Evolutionary conservation across 2,797 vertebrate species (phyloP), one percentile per base, ranked within the genome.

Genomic region (Macropus fuliginosus): DNA sequence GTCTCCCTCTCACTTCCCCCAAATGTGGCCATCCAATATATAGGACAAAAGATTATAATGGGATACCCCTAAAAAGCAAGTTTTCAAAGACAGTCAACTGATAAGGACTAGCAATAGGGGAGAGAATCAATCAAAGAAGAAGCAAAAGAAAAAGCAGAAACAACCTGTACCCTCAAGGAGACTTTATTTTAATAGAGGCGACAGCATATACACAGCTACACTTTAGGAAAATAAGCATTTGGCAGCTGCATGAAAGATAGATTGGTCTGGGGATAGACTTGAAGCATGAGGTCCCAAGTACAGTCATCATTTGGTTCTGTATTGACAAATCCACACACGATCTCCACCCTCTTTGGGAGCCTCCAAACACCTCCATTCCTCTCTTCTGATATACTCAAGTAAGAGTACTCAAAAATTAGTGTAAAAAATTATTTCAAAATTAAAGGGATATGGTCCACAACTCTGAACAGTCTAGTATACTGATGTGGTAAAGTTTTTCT

Each of bases 341-440:
- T 27, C 40, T 87, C 40, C 40, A 50, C 8, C 50, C 40, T 87
- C 74, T 46, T 87, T 87, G 4, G 27, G 40, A 87, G 40, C 10
- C 24, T 21, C 40, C 24, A 46, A 50, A 50, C 40, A 50, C 27
- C 1, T 87, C 40, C 10, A 27, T 50, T 87, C 40, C 24, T 87
- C 21, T 81, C 40, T 46, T 24, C 74, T 46, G 18, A 24, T 11
- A n/a, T 34, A 81, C 40, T 92, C 94, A 93, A 90, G 94, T 56
- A 81, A 91, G 95, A 92, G 5, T 94, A 40, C 57, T 92, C 62
- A 59, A 93, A 92, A 21, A 94, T 91, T 28, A 93, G 52, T n/a
- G 40, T 62, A 62, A 62, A 62, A 93, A 81, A 52, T 66, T 94
- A 93, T 81, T 96, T 96, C 14, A 55, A 95, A 94, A 90, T 54